Evolutionary conservation across 2,797 vertebrate genomes (phyloP), one percentile per base, ranked within the genome.

Genomic region (Caiman crocodilus): DNA sequence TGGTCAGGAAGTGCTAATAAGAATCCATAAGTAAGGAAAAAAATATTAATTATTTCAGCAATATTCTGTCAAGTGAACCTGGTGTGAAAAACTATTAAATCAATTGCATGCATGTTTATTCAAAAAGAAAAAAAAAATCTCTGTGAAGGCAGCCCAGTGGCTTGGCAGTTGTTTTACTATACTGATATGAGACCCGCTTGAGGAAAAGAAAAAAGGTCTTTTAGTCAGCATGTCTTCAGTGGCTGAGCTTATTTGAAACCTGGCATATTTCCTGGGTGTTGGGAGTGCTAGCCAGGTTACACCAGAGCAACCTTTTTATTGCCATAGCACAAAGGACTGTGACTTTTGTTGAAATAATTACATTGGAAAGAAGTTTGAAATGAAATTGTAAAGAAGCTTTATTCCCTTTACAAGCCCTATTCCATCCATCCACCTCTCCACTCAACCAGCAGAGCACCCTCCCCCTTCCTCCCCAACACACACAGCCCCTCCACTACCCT

Each of bases 31-130:
- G 77, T 64, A 82, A 23, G 30, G 82, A 94, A 96, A 90, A 28
- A 92, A 96, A 95, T 26, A 77, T 77, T 78, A 67, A 67, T 92
- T 87, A 92, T 79, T 83, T 65, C 69, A 88, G 85, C 89, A 92
- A 78, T 81, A 60, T 59, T 95, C 83, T 96, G 83, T 92, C 87
- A 88, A 88, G 56, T 85, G 76, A 96, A 79, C 32, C 65, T 88
- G 88, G 87, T 76, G 93, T 89, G 71, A 95, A 94, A 95, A 97
- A 85, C 18, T 81, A 76, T 7, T 74, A 84, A 94, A 95, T 96
- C 96, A 96, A 97, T 96, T 64, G 71, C 64, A 71, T 80, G 61
- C 58, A 30, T 84, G 35, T 91, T 97, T 96, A 63, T 75, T 58
- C 59, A 93, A 85, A 91, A 81, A 30, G 17, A 17, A 76, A 32